Evolutionary conservation across 23 tunicate genomes (phyloP).

Genomic region (Halocynthia aurantium): DNA sequence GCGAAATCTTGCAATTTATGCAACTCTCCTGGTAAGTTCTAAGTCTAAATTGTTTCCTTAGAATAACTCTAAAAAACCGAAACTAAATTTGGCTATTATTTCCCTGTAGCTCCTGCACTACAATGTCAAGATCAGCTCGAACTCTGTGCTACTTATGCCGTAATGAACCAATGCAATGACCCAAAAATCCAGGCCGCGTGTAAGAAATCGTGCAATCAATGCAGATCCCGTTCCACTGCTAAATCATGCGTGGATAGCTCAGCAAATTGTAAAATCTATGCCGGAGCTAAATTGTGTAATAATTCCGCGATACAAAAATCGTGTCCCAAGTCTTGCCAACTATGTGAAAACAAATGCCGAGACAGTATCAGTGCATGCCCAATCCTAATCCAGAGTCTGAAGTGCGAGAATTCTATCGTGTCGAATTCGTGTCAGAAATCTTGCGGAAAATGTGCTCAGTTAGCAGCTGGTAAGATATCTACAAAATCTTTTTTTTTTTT

Average conservation of each 20-base stretch:
- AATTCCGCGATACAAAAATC: background rate
- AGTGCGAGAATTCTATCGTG: slow-evolving; percentile 3
- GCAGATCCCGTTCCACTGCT: slow-evolving; percentile 6
- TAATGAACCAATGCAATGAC: slow-evolving; percentile 10
- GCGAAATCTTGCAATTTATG: slow-evolving; percentile 54
- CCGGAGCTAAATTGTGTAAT: background rate
- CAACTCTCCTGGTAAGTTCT: slow-evolving; percentile 10
- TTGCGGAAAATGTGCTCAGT: slow-evolving; percentile 9
- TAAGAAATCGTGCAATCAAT: slow-evolving; percentile 31
- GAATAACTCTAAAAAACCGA: background rate
- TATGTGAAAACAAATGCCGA: background rate
- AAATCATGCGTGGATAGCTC: slow-evolving; percentile 48
- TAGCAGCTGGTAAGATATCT: background rate
- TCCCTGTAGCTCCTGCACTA: background rate
- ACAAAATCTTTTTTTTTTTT: too few relatives aligned
- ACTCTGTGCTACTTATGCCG: slow-evolving; percentile 20
- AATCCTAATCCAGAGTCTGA: background rate
- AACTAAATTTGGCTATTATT: background rate
- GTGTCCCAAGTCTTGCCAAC: slow-evolving; percentile 15
- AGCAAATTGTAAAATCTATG: slow-evolving; percentile 21
- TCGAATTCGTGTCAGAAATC: slow-evolving; percentile 10
- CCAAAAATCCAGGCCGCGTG: slow-evolving; percentile 22
- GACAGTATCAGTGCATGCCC: slow-evolving; percentile 10
- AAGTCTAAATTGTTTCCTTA: background rate
- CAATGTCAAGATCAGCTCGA: slow-evolving; percentile 23